These are phyloP conservation scores for Percopsis transmontana DNA, from an alignment of 2,113 vertebrate species.

Conservation along the genomic window DNA sequence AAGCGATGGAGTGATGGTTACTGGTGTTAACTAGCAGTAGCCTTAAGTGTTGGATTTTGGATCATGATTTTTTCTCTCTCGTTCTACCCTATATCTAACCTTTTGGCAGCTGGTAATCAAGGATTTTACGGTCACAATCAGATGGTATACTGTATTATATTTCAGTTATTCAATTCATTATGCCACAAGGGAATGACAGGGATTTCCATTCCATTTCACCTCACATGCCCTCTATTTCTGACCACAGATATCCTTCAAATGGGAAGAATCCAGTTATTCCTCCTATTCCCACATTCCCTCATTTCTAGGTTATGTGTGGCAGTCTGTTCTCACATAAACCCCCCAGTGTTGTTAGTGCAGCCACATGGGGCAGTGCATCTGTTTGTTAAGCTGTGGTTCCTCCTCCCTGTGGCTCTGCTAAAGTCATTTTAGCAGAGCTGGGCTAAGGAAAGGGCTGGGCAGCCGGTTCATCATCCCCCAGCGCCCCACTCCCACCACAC, in stretches of 20 bases:
- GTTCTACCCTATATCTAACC: conserved; percentile 1
- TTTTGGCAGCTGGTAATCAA: neutral
- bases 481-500: conserved; percentile 15
- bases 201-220: neutral
- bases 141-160: neutral
- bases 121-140: conserved; percentile 15
- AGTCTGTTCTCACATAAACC: neutral
- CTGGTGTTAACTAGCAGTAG: conserved; percentile 26
- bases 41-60: neutral
- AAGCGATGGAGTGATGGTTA: conserved; percentile 24
- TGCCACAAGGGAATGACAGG: neutral
- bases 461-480: too few relatives aligned
- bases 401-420: conserved; percentile 1
- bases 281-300: neutral
- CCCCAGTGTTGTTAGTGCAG: neutral
- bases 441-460: conserved; percentile 3
- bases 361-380: conserved; percentile 24
- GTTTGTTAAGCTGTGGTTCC: conserved; percentile 35
- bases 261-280: neutral
- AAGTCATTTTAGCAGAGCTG: conserved; percentile 7
- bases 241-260: neutral
- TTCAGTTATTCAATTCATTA: conserved; percentile 6
- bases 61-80: neutral
- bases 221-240: neutral
- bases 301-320: neutral